Evolutionary conservation across 1,140 invertebrate genomes (phyloP).

Genomic region (Megalopta genalis): DNA sequence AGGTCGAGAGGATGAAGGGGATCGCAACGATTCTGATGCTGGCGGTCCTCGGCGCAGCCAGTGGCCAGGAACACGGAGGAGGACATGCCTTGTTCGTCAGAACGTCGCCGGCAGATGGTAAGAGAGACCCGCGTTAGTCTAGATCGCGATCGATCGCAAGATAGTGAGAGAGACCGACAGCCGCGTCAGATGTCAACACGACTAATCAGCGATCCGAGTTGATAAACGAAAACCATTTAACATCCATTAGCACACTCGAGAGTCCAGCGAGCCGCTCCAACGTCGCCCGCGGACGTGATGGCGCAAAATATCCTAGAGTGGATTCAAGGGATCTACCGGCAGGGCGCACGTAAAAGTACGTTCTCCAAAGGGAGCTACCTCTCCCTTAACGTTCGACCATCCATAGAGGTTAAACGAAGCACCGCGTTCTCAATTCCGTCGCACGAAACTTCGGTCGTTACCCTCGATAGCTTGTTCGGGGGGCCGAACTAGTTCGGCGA

Average conservation of each 20-base stretch:
- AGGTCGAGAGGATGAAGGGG: slow-evolving; percentile 65
- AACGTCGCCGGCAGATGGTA: slow-evolving; percentile 58
- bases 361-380: slow-evolving; percentile 43
- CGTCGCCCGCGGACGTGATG: slow-evolving; percentile 83
- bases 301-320: slow-evolving; percentile 86
- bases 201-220: slow-evolving; percentile 13
- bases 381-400: neutral
- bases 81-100: slow-evolving; percentile 60
- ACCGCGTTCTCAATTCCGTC: neutral
- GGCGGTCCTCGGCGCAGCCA: slow-evolving; percentile 62
- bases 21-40: slow-evolving; percentile 64
- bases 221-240: slow-evolving; percentile 49
- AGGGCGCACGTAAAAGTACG: slow-evolving; percentile 85
- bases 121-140: slow-evolving; percentile 37
- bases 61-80: slow-evolving; percentile 62
- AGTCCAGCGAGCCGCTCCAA: slow-evolving; percentile 65
- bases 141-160: neutral
- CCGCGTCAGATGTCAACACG: too few species aligned
- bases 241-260: slow-evolving; percentile 67
- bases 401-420: slow-evolving; percentile 2
- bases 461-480: neutral
- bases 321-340: slow-evolving; percentile 85
- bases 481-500: too few species aligned
- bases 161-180: neutral
- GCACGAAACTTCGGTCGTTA: neutral